Percentiles rank a stretch among this genome's conserved stretches.
These are phyloP conservation scores for Macquaria australasica DNA, from an alignment of 2,113 vertebrate genomes.

Conservation along the genomic window DNA sequence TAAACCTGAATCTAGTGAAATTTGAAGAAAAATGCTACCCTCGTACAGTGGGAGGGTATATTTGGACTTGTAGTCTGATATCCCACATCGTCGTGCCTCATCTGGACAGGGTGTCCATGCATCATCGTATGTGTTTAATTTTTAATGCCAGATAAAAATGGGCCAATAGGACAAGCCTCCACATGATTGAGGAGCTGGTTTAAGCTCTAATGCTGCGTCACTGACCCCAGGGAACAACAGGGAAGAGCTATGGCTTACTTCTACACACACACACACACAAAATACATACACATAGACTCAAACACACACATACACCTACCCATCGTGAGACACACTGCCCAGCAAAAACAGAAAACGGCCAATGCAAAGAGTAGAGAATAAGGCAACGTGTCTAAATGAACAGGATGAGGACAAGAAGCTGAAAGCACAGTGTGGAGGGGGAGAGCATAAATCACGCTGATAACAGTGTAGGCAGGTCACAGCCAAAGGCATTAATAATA, in stretches of 20 bases:
- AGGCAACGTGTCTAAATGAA: conserved; percentile 60
- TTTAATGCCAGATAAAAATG: conserved; percentile 71
- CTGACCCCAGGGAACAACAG: conserved; percentile 25
- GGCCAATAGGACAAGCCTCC: conserved; percentile 44
- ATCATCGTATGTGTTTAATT: conserved; percentile 56
- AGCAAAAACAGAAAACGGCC: background rate
- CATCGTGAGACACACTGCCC: conserved; percentile 7
- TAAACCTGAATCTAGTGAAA: conserved; percentile 7
- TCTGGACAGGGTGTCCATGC: conserved; percentile 51
- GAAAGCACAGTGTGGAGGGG: conserved; percentile 56
- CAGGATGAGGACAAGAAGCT: conserved; percentile 53
- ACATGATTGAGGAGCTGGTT: conserved; percentile 52
- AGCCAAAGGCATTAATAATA: conserved; percentile 80
- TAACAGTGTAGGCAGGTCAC: conserved; percentile 79
- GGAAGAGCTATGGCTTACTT: conserved; percentile 2
- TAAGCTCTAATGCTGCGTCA: conserved; percentile 51
- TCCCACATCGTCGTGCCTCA: conserved; percentile 37
- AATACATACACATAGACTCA: no score
- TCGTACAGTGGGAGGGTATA: conserved; percentile 42
- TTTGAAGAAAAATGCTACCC: conserved; percentile 30
- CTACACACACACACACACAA: background rate
- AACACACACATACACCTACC: background rate
- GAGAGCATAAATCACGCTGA: conserved; percentile 81
- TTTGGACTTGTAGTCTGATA: conserved; percentile 55
- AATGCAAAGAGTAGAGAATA: conserved; percentile 39